These are phyloP conservation scores for Sarcophaga subvicina DNA, from an alignment of 2,888 invertebrate genomes.

Conservation along the genomic window DNA sequence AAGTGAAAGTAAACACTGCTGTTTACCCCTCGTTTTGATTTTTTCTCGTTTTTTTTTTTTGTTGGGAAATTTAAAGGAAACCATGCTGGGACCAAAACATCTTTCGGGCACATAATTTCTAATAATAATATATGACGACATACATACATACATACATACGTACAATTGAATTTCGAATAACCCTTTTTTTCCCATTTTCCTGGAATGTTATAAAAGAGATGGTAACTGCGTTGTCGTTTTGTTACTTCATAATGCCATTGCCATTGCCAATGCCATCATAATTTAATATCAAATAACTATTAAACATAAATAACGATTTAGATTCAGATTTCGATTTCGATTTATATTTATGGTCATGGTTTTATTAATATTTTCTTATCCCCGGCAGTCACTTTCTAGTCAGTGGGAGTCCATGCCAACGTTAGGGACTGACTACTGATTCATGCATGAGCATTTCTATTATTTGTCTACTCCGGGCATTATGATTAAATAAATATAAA, in stretches of 20 bases:
- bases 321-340: conserved; percentile 12
- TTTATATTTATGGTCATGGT: conserved; percentile 64
- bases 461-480: conserved; percentile 48
- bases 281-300: conserved; percentile 68
- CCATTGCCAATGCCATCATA: conserved; percentile 34
- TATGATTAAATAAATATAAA: conserved; percentile 70
- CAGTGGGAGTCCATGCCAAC: neutral
- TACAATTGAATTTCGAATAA: conserved; percentile 11
- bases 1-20: conserved; percentile 54
- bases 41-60: neutral
- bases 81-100: conserved; percentile 64
- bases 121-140: conserved; percentile 52
- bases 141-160: conserved; percentile 25
- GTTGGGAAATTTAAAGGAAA: conserved; percentile 26
- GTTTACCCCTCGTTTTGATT: conserved; percentile 45
- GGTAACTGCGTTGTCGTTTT: conserved; percentile 29
- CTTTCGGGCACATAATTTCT: conserved; percentile 59
- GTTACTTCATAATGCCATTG: conserved; percentile 58
- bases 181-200: conserved; percentile 40
- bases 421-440: conserved; percentile 40
- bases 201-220: neutral
- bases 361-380: conserved; percentile 46
- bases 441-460: conserved; percentile 51
- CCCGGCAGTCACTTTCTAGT: neutral
- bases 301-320: conserved; percentile 63